Evolutionary conservation across 2,797 vertebrate genomes (phyloP), one percentile per base, ranked within the genome.

Genomic region (Galagoides demidoff): DNA sequence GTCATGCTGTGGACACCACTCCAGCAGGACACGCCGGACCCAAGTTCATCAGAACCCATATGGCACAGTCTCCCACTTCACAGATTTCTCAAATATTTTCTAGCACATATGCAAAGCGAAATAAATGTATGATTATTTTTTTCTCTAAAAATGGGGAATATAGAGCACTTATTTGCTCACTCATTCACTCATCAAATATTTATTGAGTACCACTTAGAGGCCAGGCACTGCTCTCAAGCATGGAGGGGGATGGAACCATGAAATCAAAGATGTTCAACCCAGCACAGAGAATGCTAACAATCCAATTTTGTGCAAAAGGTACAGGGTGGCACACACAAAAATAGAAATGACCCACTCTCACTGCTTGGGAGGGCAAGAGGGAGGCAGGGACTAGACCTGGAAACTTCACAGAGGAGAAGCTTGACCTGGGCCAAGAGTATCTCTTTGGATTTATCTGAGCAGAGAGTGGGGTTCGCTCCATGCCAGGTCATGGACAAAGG

Each of bases 121-220:
- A 77, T 45, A 81, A 94, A 96, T 43, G 9, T 31, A 86, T 39
- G 34, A 34, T 78, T 92, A 25, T 34, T 49, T 81, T 94, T 95
- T 92, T 45, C 31, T 85, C 39, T 90, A 71, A 82, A 85, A 61
- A 17, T 73, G 23, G 59, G 22, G 43, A 92, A 25, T 8, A n/a
- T 14, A 88, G 57, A 92, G 31, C 37, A 23, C 37, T 83, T 83
- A 55, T 27, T 59, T 52, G 29, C 39, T 91, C 57, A 61, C 22
- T 77, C 25, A 49, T 49, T 88, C n/a, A 57, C n/a, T 74, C n/a
- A 78, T 91, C 22, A 43, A 76, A 14, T 84, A 95, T 87, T 83
- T 73, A 68, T 55, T 55, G 79, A 49, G 31, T 52, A 7, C 61
- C 83, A 82, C 9, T 22, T n/a, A 31, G 93, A 71, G 74, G 10